Percentiles rank a stretch among this genome's conserved stretches.
Evolutionary conservation across 2,888 invertebrate genomes (phyloP).

Genomic region (Meiosimyza decipiens): DNA sequence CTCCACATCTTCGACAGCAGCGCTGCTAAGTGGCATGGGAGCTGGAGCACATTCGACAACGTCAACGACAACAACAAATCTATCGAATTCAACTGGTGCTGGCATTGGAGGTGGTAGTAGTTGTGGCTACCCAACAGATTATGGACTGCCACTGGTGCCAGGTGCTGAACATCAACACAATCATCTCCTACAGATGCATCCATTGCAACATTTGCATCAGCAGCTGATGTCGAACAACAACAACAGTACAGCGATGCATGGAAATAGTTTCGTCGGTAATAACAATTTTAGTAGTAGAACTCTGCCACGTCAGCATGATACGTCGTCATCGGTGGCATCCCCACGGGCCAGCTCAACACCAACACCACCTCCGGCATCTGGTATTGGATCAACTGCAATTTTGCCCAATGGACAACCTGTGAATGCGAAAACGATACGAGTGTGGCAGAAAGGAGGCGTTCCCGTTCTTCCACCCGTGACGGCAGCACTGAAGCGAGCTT

Average conservation of each 20-base stretch:
- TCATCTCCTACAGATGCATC: slow-evolving; percentile 65
- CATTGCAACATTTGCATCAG: slow-evolving; percentile 68
- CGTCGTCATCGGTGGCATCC: slow-evolving; percentile 45
- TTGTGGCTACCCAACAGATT: slow-evolving; percentile 79
- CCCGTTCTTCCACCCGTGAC: slow-evolving; percentile 88
- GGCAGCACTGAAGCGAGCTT: slow-evolving; percentile 84
- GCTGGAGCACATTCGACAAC: slow-evolving; percentile 61
- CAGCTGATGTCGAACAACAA: slow-evolving; percentile 44
- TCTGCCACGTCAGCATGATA: slow-evolving; percentile 54
- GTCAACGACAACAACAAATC: slow-evolving; percentile 62
- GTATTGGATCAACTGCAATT: slow-evolving; percentile 40
- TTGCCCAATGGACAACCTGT: slow-evolving; percentile 68
- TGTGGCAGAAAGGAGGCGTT: slow-evolving; percentile 86
- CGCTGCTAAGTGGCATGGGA: slow-evolving; percentile 44
- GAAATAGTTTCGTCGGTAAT: slow-evolving; percentile 42
- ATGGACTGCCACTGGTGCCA: slow-evolving; percentile 78
- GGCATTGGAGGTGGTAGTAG: slow-evolving; percentile 43
- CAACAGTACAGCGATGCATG: slow-evolving; percentile 42
- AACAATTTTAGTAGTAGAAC: slow-evolving; percentile 50
- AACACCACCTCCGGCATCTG: slow-evolving; percentile 30
- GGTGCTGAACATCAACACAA: slow-evolving; percentile 66
- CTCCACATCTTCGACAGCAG: slow-evolving; percentile 44
- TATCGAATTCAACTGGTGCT: slow-evolving; percentile 47
- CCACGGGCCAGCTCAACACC: slow-evolving; percentile 47
- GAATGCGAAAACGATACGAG: slow-evolving; percentile 83